Conservation (phyloP, 2,113 vertebrate genomes). For the Chaetorhynchus papuensis region DNA sequence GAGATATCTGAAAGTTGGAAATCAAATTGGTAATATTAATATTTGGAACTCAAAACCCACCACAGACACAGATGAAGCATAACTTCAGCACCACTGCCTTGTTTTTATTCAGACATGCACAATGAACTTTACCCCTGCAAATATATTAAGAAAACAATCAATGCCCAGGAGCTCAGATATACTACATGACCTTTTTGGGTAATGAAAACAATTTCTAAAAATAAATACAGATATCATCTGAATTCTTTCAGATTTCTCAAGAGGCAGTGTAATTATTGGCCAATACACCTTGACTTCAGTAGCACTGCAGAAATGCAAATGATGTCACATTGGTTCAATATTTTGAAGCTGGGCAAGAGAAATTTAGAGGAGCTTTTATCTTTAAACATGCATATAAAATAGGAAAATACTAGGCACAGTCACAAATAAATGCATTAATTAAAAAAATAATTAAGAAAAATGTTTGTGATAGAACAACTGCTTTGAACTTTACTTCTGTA, state of each 20-base stretch:
- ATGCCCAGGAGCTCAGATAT: not conserved
- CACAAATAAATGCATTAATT: not conserved
- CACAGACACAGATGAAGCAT: not conserved
- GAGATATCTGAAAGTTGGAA: conserved; percentile 69
- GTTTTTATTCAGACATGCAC: not conserved
- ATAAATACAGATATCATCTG: not conserved
- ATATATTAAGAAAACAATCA: not conserved
- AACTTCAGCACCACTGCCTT: not conserved
- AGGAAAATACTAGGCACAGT: not conserved
- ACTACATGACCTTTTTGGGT: not conserved
- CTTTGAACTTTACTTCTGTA: not conserved
- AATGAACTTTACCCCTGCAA: not conserved
- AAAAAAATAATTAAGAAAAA: not conserved
- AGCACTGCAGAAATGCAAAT: not conserved
- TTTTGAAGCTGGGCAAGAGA: not conserved
- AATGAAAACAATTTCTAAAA: not conserved
- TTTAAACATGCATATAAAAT: not conserved
- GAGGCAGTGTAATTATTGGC: not conserved
- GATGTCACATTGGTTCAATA: not conserved
- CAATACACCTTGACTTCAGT: not conserved
- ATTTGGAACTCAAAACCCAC: not conserved
- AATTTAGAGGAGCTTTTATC: not conserved
- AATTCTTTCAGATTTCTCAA: not conserved
- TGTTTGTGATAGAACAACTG: not conserved
- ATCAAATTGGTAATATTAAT: not conserved